Evolutionary conservation across 2,113 vertebrate species (phyloP), one percentile per base, ranked within the genome.

Genomic region (Motacilla tschutschensis): DNA sequence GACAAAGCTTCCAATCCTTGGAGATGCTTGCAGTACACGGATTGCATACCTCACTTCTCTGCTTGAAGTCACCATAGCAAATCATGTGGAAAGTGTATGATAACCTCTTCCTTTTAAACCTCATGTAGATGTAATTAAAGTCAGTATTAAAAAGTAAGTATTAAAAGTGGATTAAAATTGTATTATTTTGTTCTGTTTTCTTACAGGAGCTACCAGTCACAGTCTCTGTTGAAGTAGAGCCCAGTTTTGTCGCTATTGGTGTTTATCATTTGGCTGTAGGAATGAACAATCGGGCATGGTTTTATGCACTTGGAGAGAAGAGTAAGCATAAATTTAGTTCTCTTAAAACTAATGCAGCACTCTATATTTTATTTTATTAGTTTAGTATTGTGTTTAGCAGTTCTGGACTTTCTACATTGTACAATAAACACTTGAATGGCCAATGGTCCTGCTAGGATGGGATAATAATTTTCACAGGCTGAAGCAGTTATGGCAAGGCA

Each of bases 281-380:
- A 66, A 99, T 99, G 99, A 99, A 99, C 95, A 99, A 99, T 92
- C 98, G 98, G 76, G 99, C 99, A 58, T 99, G 99, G 99, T 99
- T 99, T 95, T 99, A 99, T 47, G 96, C 96, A 35, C 89, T 99
- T 62, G 97, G 97, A 81, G 98, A 98, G 43, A 96, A 97, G 24
- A 97, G 98, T 97, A 96, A 96, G 96, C 96, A 82, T 70, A 54
- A 78, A 58, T 75, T 72, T 40, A 74, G n/a, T 82, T 94, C 8
- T 79, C 14, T 64, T 91, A 46, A 80, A 83, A 51, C 15, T 82
- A 43, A 40, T 40, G 12, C 17, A 57, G 60, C 24, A 8, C 36
- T 67, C n/a, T 70, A 8, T 35, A 41, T 75, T 36, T 66, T 76
- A 14, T 41, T 80, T 70, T 76, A 47, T 57, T 9, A 76, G 57